Conservation (phyloP, 2,888 invertebrate genomes). For the Athalia circularis region DNA sequence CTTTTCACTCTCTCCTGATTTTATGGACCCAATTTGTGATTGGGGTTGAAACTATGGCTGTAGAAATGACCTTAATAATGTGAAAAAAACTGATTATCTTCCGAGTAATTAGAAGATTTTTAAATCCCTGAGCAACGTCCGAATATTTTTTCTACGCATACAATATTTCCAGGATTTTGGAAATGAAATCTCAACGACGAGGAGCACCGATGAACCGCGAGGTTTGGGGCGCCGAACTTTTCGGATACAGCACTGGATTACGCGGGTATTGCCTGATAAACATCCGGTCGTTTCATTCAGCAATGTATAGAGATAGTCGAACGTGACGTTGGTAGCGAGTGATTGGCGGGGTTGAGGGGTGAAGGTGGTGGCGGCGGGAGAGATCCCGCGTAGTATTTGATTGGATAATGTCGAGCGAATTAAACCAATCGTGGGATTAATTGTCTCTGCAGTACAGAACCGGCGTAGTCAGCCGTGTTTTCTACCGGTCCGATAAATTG, state of each 20-base stretch:
- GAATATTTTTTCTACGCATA: too few species aligned
- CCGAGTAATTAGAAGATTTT: too few species aligned
- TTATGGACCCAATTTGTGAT: too few species aligned
- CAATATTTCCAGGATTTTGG: neutral
- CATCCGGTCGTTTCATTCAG: slow-evolving; percentile 42
- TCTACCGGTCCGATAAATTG: slow-evolving; percentile 63
- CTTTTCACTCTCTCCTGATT: too few species aligned
- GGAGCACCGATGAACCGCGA: neutral
- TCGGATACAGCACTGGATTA: neutral
- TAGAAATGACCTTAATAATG: too few species aligned
- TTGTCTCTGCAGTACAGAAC: slow-evolving; percentile 59
- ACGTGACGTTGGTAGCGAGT: slow-evolving; percentile 19
- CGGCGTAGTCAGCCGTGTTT: slow-evolving; percentile 52
- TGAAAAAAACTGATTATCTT: too few species aligned
- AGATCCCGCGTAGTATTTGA: slow-evolving; percentile 59
- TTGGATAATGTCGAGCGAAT: slow-evolving; percentile 69
- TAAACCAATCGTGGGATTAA: slow-evolving; percentile 69
- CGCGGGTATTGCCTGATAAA: slow-evolving; percentile 33
- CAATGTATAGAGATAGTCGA: slow-evolving; percentile 30
- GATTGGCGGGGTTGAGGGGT: slow-evolving; percentile 9
- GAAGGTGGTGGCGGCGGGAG: slow-evolving; percentile 46
- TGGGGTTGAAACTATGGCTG: too few species aligned
- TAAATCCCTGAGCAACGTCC: too few species aligned
- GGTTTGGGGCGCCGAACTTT: neutral
- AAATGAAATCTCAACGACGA: neutral